These are phyloP conservation scores for Lophotis ruficrista DNA, from an alignment of 2,113 vertebrate species.

Conservation along the genomic window DNA sequence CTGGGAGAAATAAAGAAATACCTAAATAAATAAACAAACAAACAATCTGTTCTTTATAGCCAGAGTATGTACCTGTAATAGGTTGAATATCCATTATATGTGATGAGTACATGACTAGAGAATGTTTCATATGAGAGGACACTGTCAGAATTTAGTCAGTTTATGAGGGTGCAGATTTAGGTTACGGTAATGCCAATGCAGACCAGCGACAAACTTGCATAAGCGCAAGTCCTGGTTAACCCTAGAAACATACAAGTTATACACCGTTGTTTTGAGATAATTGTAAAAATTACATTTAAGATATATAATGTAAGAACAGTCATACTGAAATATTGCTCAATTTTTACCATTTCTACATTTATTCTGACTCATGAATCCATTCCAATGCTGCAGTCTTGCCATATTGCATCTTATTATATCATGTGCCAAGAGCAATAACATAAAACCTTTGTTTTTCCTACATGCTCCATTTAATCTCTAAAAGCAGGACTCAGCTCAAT, in stretches of 20 bases:
- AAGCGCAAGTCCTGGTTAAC: not conserved
- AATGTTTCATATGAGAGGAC: not conserved
- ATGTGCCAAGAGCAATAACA: conserved; percentile 32
- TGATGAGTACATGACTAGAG: not conserved
- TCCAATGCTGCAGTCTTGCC: not conserved
- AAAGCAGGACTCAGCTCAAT: conserved; percentile 8
- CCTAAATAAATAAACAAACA: not conserved
- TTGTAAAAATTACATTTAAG: not conserved
- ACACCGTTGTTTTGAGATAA: not conserved
- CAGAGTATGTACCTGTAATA: not conserved
- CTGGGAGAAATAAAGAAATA: not conserved
- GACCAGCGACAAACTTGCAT: not conserved
- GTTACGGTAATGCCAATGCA: not conserved
- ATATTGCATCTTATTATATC: conserved; percentile 25
- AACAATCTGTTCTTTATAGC: not conserved
- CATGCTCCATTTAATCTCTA: conserved; percentile 47
- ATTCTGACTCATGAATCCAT: not conserved
- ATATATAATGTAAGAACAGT: not conserved
- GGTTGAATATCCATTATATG: not conserved
- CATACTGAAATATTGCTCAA: not conserved
- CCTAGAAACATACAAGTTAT: not conserved
- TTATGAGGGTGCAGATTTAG: not conserved
- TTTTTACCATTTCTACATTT: not conserved
- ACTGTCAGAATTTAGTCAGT: not conserved
- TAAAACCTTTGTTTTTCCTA: conserved; percentile 52